Percentiles rank a stretch among this genome's conserved stretches.
Conservation (phyloP, 2,113 vertebrate species). For the Notothenia coriiceps region DNA sequence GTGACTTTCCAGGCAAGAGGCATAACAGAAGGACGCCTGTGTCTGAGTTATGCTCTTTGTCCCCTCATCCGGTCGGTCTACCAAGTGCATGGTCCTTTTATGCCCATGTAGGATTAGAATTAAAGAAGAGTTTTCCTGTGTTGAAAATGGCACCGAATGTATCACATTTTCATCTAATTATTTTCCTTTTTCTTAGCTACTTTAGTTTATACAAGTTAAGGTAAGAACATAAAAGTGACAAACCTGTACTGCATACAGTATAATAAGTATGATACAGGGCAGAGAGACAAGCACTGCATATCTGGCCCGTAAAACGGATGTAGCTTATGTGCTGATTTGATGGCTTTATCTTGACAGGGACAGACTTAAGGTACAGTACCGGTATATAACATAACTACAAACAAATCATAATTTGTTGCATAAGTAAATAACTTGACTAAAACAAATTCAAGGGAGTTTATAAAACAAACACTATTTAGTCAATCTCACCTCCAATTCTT, state of each 20-base stretch:
- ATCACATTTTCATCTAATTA: not conserved
- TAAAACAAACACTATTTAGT: constrained; percentile 27
- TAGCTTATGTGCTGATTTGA: not conserved
- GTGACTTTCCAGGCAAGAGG: too few species aligned
- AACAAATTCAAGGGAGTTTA: not conserved
- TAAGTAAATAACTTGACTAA: not conserved
- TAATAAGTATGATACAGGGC: not conserved
- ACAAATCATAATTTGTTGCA: not conserved
- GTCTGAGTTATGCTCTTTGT: not conserved
- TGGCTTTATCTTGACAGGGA: not conserved
- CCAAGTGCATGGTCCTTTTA: not conserved
- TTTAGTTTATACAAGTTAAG: not conserved
- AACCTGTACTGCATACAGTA: not conserved
- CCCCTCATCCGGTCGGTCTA: not conserved
- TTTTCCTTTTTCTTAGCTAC: not conserved
- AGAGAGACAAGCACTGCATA: not conserved
- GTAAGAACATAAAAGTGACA: not conserved
- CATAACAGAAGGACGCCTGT: not conserved
- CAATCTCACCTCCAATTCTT: constrained; percentile 60
- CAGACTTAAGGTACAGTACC: not conserved
- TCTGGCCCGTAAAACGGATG: not conserved
- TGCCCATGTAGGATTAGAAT: not conserved
- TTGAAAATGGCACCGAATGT: not conserved
- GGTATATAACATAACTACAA: not conserved
- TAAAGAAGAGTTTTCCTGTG: not conserved